phyloP scores from a whole-genome alignment of 2,797 vertebrate genomes.

The Rhynchonycteris naso region DNA sequence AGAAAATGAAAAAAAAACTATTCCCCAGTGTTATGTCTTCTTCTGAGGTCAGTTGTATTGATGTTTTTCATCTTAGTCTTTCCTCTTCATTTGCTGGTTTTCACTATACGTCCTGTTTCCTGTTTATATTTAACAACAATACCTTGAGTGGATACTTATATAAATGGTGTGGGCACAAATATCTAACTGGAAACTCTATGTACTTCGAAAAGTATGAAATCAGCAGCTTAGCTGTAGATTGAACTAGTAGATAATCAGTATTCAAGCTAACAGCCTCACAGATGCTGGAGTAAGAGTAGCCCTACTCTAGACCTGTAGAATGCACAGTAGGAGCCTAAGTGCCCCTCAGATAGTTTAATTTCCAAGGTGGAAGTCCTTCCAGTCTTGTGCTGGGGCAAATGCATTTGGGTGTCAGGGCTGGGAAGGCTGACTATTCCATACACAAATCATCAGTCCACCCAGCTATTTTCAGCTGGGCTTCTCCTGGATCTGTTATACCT shows the following conservation, averaged over 20 bases:
- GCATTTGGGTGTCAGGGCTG: neutral
- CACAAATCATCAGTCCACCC: neutral
- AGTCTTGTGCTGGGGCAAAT: neutral
- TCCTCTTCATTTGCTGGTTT: constrained; percentile 10
- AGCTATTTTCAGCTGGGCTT: neutral
- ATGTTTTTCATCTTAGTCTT: neutral
- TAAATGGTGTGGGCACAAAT: neutral
- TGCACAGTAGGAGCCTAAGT: neutral
- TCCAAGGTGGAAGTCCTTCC: neutral
- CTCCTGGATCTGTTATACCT: neutral
- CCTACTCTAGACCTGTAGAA: neutral
- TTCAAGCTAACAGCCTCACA: neutral
- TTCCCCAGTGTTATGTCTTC: too few relatives aligned
- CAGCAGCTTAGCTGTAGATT: neutral
- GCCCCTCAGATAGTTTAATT: neutral
- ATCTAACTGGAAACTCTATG: neutral
- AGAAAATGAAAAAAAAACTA: too few relatives aligned
- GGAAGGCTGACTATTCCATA: neutral
- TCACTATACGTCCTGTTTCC: neutral
- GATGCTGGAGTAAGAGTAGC: neutral
- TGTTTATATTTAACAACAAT: constrained; percentile 3
- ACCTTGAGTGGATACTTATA: neutral
- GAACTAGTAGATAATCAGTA: neutral
- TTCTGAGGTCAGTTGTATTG: neutral
- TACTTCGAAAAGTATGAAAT: neutral